Base-by-base conservation (phyloP, 2,888 invertebrate species). In the Tupiocoris notatus region DNA sequence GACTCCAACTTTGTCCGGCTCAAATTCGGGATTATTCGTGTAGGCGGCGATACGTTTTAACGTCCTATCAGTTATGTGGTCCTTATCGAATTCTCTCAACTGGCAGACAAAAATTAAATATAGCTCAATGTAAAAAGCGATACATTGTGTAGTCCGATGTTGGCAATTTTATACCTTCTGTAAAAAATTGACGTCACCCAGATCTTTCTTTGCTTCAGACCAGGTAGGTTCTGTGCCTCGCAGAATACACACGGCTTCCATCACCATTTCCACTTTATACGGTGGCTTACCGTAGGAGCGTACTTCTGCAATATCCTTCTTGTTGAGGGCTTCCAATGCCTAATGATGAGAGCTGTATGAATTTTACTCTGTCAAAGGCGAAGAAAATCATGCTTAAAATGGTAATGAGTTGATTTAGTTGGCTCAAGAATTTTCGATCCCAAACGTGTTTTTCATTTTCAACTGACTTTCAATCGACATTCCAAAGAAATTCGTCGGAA, bases 261-360 rank as follows among this genome's bases (percentile, higher is more conserved):
- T 88, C 0, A 93, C 93, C 88, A 93, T 93, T 84, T 94, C 93
- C 0, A 96, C 95, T 83, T 94, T 92, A 76, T 88, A 86, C 1
- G 95, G 95, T 0, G 96, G 96, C 77, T 92, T 90, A 0, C 91
- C 91, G 83, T 95, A 96, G 0, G 95, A 94, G 83, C 94, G 94
- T 77, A 96, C 92, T 86, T 96, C 95, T 58, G 92, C 90, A 75
- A 96, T 90, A 82, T 94, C 94, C 82, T 92, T 93, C 84, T 94
- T 94, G 82, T 92, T 94, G 18, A 95, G 83, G 0, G 93, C 88
- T 82, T 93, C 92, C 67, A 94, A 84, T 0, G 94, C 93, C 84
- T 87, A 80, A n/a, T 73, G 62, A 65, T 65, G 16, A 63, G 7
- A n/a, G 39, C 58, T 63, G n/a, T n/a, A n/a, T n/a, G n/a, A n/a